Evolutionary conservation across 2,888 invertebrate genomes (phyloP), one percentile per base, ranked within the genome.

Genomic region (Athalia cordata): DNA sequence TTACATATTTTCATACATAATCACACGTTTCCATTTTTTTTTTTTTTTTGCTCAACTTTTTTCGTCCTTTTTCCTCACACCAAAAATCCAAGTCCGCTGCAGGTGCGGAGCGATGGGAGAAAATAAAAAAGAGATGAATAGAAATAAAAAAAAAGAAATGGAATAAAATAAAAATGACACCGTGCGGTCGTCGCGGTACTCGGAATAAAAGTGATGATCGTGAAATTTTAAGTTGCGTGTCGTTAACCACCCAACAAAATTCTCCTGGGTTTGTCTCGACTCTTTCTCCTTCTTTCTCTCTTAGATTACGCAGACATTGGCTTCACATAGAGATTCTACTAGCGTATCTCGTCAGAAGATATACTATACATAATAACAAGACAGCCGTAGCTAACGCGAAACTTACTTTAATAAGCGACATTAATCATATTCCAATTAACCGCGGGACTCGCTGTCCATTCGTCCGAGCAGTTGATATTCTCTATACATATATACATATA

Each of bases 401-500:
- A 77, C 61, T 70, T 62, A 52, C 50, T 77, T 67, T 77, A 77
- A 77, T 68, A 68, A 62, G 77, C 70, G 67, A 77, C 77, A 70
- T 77, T 72, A 77, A 77, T 77, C 77, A 77, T 77, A 77, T 77
- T 77, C 77, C 67, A 77, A 77, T 62, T 66, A 77, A 52, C 57
- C 52, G 72, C 45, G 43, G 52, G 52, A 52, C 47, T 72, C 70
- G 9, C 15, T 13, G 3, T 15, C n/a, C 6, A 15, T 50, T 3
- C 52, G 50, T 50, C 50, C 55, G 0, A 7, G 29, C 29, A 29
- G 29, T 29, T 29, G 29, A 29, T 29, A 68, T 29, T 67, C 67
- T 9, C 15, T 7, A n/a, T 52, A n/a, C n/a, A 5, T 57, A 43
- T 29, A 64, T 29, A 29, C 55, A n/a, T 55, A 8, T 3, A 2